Evolutionary conservation across 2,113 vertebrate species (phyloP).

Genomic region (Dipodomys merriami): DNA sequence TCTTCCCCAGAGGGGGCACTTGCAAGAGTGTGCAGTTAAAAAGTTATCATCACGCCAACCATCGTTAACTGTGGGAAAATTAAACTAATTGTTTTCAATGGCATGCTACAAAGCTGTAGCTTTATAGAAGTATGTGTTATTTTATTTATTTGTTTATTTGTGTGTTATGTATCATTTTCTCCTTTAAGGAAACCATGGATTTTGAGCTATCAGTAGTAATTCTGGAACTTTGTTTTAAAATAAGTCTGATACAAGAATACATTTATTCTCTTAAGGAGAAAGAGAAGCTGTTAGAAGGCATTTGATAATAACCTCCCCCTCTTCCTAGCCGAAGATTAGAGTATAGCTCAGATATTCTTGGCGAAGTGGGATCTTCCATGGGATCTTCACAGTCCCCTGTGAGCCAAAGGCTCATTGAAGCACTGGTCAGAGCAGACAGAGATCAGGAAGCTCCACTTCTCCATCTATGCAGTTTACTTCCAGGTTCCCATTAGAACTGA

Average conservation of each 20-base stretch:
- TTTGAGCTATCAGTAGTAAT: constrained; percentile 2
- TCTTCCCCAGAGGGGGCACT: background rate
- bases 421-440: background rate
- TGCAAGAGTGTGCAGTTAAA: constrained; percentile 24
- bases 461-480: background rate
- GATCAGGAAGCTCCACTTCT: background rate
- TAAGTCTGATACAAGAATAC: constrained; percentile 42
- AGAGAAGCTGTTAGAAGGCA: constrained; percentile 39
- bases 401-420: constrained; percentile 11
- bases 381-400: background rate
- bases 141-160: too few relatives aligned
- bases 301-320: background rate
- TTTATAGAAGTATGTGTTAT: too few relatives aligned
- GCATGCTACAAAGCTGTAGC: background rate
- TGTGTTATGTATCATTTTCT: constrained; percentile 12
- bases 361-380: constrained; percentile 35
- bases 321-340: constrained; percentile 51
- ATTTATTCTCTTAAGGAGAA: constrained; percentile 27
- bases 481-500: background rate
- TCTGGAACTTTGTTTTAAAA: constrained; percentile 35
- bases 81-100: constrained; percentile 44
- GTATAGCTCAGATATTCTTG: constrained; percentile 31
- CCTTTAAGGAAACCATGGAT: constrained; percentile 48
- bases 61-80: constrained; percentile 61
- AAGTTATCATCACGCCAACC: constrained; percentile 46